Evolutionary conservation across 2,113 vertebrate genomes (phyloP).

Genomic region (Cinclus cinclus): DNA sequence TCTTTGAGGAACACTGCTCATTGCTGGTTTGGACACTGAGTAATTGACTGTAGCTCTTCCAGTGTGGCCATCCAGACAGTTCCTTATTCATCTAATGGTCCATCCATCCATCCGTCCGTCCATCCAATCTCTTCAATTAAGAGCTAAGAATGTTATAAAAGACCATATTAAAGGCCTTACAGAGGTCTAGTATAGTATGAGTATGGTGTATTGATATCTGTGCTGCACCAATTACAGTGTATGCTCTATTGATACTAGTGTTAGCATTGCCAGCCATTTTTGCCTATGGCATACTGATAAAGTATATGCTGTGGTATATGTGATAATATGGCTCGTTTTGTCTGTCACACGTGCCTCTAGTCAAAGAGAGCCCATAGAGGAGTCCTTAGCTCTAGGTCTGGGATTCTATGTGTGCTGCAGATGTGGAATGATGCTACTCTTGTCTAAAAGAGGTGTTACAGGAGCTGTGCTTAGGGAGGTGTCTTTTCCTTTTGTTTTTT

Average conservation of each 20-base stretch:
- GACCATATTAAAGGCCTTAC: background rate
- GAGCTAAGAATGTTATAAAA: background rate
- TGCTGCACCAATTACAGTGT: background rate
- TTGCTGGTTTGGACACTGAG: background rate
- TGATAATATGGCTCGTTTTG: accelerated
- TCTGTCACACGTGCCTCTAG: background rate
- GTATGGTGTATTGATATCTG: background rate
- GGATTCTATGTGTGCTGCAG: background rate
- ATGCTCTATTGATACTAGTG: background rate
- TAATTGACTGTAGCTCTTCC: background rate
- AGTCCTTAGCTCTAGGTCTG: background rate
- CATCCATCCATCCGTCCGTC: background rate
- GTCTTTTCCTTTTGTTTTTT: background rate
- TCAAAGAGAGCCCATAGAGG: accelerated
- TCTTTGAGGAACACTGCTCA: background rate
- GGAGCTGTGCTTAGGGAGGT: background rate
- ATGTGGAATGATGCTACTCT: background rate
- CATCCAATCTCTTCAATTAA: background rate
- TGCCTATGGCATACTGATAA: background rate
- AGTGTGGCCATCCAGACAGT: background rate
- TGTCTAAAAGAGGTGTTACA: background rate
- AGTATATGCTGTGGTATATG: background rate
- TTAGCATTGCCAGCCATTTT: background rate
- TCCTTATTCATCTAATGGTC: background rate
- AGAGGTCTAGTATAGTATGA: background rate